phyloP scores from a whole-genome alignment of 1,140 invertebrate genomes.

The Nasonia longicornis region DNA sequence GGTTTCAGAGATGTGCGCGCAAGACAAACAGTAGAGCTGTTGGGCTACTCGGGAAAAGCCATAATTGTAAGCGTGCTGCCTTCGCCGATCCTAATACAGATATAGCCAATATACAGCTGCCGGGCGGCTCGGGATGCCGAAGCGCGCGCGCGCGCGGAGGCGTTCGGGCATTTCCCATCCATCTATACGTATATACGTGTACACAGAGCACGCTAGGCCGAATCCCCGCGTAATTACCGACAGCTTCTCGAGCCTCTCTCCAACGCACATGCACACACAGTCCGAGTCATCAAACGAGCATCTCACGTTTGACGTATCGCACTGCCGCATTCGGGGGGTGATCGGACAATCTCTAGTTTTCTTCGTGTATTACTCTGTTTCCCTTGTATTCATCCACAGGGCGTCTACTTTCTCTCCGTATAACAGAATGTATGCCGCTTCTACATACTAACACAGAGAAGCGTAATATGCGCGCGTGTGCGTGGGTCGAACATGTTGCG shows the following conservation, averaged over 20 bases:
- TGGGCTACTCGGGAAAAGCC: too few relatives aligned
- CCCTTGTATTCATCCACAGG: neutral
- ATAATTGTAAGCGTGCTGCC: too few relatives aligned
- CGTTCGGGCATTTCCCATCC: neutral
- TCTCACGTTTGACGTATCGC: neutral
- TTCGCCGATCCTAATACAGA: too few relatives aligned
- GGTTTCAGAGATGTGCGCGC: too few relatives aligned
- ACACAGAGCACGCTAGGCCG: neutral
- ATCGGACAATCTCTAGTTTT: neutral
- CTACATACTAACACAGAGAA: too few relatives aligned
- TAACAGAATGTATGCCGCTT: neutral
- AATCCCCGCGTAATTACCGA: neutral
- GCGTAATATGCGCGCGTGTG: neutral
- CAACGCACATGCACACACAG: neutral
- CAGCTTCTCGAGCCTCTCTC: neutral
- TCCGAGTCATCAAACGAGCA: neutral
- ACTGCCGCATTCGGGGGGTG: neutral
- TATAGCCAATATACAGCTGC: too few relatives aligned
- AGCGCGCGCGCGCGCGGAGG: neutral
- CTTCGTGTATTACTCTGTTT: neutral
- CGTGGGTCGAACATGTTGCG: neutral
- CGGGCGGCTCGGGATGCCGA: too few relatives aligned
- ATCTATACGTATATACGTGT: neutral
- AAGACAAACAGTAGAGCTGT: too few relatives aligned
- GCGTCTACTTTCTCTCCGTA: neutral